Percentiles rank a stretch among this genome's conserved stretches.
Conservation (phyloP, 2,888 invertebrate species). For the Catocala nupta region DNA sequence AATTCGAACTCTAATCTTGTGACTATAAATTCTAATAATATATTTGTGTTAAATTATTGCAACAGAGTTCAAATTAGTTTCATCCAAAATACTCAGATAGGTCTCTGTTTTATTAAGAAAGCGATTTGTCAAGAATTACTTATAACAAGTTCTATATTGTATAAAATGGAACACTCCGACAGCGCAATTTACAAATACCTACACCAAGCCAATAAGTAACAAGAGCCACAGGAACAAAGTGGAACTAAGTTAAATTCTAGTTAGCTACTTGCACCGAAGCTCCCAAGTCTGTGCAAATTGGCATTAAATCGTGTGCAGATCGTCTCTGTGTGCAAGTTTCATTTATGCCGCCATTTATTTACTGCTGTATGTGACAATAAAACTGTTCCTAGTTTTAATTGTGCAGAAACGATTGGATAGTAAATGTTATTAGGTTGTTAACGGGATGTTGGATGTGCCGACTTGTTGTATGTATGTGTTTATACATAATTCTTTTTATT, state of each 20-base stretch:
- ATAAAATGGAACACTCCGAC: no score
- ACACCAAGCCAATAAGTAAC: not conserved
- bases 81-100: no score
- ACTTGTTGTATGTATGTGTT: no score
- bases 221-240: slow-evolving; percentile 2
- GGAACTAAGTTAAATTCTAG: not conserved
- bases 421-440: not conserved
- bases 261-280: slow-evolving; percentile 12
- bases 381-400: slow-evolving; percentile 44
- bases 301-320: slow-evolving; percentile 50
- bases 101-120: no score
- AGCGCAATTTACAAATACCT: not conserved
- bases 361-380: slow-evolving; percentile 31
- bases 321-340: slow-evolving; percentile 40
- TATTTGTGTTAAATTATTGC: no score
- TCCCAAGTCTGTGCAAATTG: slow-evolving; percentile 36
- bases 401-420: slow-evolving; percentile 46
- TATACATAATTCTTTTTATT: no score
- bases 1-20: no score
- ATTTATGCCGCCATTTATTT: slow-evolving; percentile 43
- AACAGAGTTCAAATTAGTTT: no score
- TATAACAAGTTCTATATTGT: no score
- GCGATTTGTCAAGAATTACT: no score
- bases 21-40: no score
- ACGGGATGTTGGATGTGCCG: not conserved